These are phyloP conservation scores for Spongilla lacustris DNA, from an alignment of 37 sponge, comb jelly and placozoan species.

Conservation along the genomic window DNA sequence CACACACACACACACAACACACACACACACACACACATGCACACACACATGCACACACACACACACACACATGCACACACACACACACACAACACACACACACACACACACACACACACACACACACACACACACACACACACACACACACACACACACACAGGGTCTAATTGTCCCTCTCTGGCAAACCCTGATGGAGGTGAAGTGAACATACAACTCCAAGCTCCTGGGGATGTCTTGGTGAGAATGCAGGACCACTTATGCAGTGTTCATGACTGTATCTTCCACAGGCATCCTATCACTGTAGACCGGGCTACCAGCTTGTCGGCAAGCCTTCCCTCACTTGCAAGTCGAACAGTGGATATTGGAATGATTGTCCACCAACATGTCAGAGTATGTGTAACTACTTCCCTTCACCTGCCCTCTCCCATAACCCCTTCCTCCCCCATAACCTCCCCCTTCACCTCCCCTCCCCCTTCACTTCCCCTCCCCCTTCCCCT, in stretches of 20 bases:
- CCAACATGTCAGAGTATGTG: neutral
- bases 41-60: conserved; percentile 19
- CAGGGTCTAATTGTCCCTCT: conserved; percentile 31
- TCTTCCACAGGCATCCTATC: conserved; percentile 17
- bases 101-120: neutral
- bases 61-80: conserved; percentile 20
- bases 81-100: conserved; percentile 4
- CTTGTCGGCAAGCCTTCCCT: conserved; percentile 24
- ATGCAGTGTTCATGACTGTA: neutral
- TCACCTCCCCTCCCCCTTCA: no score
- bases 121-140: neutral
- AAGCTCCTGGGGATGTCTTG: neutral
- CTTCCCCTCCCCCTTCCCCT: no score
- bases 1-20: conserved; percentile 9
- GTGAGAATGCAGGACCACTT: neutral
- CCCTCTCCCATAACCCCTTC: no score
- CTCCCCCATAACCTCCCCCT: no score
- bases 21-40: neutral
- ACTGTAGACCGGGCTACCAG: conserved; percentile 46
- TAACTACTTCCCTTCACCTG: no score
- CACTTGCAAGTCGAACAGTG: conserved; percentile 2
- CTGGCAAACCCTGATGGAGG: conserved; percentile 27
- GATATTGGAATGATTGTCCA: conserved; percentile 11
- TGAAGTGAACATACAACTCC: neutral
- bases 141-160: conserved; percentile 17